A percentile compares a stretch with the other conserved stretches of the same genome.
Conservation (phyloP, 2,888 invertebrate genomes). For the Macaria liturata region DNA sequence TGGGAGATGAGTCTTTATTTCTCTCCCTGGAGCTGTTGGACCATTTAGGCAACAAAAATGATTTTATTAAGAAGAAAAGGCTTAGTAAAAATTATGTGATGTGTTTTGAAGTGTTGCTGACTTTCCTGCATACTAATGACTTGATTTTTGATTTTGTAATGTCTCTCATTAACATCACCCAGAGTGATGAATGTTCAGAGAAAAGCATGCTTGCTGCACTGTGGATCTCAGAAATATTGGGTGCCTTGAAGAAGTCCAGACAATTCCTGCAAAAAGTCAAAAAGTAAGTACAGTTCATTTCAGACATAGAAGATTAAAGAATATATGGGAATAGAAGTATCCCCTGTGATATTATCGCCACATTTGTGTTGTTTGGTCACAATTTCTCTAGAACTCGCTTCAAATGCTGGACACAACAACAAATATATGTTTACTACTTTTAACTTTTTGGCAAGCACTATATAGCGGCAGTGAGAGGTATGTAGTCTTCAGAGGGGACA, state of each 20-base stretch:
- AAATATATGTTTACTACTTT: no score
- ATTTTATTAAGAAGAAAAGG: constrained; percentile 45
- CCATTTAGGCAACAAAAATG: constrained; percentile 47
- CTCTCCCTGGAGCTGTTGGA: constrained; percentile 62
- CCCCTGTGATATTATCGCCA: no score
- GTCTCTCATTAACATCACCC: constrained; percentile 67
- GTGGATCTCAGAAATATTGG: constrained; percentile 79
- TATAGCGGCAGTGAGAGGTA: no score
- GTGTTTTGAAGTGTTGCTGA: constrained; percentile 81
- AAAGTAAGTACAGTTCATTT: constrained; percentile 46
- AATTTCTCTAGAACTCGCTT: no score
- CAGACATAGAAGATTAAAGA: no score
- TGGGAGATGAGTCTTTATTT: constrained; percentile 62
- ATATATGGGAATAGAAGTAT: no score
- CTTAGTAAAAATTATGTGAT: constrained; percentile 58
- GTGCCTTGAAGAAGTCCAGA: constrained; percentile 66
- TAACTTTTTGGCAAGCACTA: no score
- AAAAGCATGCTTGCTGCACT: constrained; percentile 72
- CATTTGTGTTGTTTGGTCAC: no score
- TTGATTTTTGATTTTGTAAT: constrained; percentile 73
- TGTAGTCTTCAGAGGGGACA: no score
- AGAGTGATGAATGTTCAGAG: constrained; percentile 48
- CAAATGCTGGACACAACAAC: no score
- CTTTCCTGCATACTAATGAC: constrained; percentile 76
- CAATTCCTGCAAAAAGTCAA: constrained; percentile 52